Conservation (phyloP, 2,888 invertebrate species). For the Corbicula japonica region DNA sequence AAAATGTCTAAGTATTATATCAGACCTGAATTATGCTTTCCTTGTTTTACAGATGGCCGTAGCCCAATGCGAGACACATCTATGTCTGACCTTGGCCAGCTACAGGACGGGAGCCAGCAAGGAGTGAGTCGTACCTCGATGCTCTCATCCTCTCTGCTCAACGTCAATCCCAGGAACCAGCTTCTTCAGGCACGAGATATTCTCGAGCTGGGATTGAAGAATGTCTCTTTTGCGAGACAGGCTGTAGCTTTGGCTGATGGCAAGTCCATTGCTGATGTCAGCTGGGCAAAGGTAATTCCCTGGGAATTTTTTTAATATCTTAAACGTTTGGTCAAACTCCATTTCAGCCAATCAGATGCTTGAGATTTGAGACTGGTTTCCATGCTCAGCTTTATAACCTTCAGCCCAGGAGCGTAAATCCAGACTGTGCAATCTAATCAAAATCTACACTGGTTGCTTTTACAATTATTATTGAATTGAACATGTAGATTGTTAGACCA, state of each 20-base stretch:
- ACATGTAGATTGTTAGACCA: too few species aligned
- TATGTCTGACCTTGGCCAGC: slow-evolving; percentile 70
- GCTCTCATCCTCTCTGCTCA: slow-evolving; percentile 74
- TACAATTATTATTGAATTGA: too few species aligned
- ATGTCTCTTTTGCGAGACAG: slow-evolving; percentile 83
- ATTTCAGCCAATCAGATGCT: too few species aligned
- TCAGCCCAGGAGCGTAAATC: too few species aligned
- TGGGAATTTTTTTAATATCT: background rate
- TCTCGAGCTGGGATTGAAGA: slow-evolving; percentile 82
- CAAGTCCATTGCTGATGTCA: slow-evolving; percentile 83
- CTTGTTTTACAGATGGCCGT: slow-evolving; percentile 62
- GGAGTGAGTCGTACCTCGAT: slow-evolving; percentile 72
- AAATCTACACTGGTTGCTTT: too few species aligned
- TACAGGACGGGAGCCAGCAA: slow-evolving; percentile 65
- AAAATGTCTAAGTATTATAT: too few species aligned
- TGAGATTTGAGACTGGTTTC: too few species aligned
- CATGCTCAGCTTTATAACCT: too few species aligned
- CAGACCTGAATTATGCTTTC: slow-evolving; percentile 3
- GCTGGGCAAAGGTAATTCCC: slow-evolving; percentile 83
- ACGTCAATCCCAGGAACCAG: slow-evolving; percentile 76
- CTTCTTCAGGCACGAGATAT: slow-evolving; percentile 82
- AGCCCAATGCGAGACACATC: slow-evolving; percentile 76
- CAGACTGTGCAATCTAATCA: too few species aligned
- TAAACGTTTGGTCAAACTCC: too few species aligned
- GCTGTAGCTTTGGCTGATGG: slow-evolving; percentile 83